Evolutionary conservation across 2,797 vertebrate species (phyloP), one percentile per base, ranked within the genome.

Genomic region (Acanthopagrus latus): DNA sequence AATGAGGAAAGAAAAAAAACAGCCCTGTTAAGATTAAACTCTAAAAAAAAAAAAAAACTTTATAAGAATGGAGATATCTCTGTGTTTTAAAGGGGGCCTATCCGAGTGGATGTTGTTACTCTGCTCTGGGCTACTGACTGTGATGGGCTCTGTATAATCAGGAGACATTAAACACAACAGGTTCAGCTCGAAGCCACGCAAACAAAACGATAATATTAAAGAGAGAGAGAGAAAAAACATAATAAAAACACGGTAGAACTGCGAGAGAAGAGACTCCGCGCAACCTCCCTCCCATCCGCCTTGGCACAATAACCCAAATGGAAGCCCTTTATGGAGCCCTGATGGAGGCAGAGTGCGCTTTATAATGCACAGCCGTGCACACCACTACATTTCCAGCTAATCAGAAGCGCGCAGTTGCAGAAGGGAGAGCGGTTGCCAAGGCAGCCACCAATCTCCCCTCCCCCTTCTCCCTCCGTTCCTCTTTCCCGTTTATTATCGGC

Each of bases 401-500:
- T 94, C 93, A 94, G 90, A 85, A 89, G 88, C 92, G 93, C 94
- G 94, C 94, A 95, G 92, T 93, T 92, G 93, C 93, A 95, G 91
- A 94, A 93, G 88, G 90, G 93, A 93, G 89, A 91, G 86, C 90
- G 90, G 94, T 95, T 95, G 94, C 93, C 94, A 94, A 94, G 94
- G 94, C 94, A 95, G 94, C 94, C 94, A 94, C 89, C 91, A 90
- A 87, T 92, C 89, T 92, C 93, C 92, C 94, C 93, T 92, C 92
- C 92, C 94, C 92, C 89, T 89, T 89, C 87, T 91, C 89, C 91
- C 89, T 91, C 86, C 78, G 85, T 84, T 92, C 89, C 93, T 91
- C 88, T 92, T 91, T 95, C 94, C 94, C 94, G 91, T 94, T 92
- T 95, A 93, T 94, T 94, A 95, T 95, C 96, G 90, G 94, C 94